A percentile compares a stretch with the other conserved stretches of the same genome.
Evolutionary conservation across 2,113 vertebrate genomes (phyloP).

Genomic region (Lagopus leucura): DNA sequence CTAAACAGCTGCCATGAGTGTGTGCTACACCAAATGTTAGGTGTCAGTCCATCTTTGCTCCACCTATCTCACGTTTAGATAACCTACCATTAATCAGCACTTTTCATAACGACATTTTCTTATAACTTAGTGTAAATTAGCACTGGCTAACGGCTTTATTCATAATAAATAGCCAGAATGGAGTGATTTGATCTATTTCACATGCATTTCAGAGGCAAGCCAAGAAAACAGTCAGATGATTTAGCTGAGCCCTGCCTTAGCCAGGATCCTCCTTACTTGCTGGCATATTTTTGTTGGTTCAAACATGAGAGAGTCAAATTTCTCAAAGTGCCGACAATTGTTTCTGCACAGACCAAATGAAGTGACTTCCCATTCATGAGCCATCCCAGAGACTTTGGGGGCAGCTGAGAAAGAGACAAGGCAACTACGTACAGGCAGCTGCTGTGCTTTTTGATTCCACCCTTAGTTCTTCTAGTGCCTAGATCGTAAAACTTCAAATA

Average conservation of each 20-base stretch:
- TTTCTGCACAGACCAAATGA: background rate
- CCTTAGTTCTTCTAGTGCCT: background rate
- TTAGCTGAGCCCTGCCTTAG: background rate
- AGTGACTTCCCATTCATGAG: background rate
- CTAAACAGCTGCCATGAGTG: background rate
- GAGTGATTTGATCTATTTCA: background rate
- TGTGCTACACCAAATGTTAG: background rate
- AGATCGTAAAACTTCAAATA: background rate
- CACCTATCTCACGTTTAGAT: background rate
- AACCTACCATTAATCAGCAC: background rate
- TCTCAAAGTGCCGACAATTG: background rate
- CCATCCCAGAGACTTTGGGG: background rate
- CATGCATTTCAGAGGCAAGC: background rate
- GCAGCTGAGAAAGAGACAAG: background rate
- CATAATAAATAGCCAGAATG: background rate
- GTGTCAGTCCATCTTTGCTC: background rate
- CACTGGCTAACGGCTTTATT: background rate
- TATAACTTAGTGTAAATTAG: background rate
- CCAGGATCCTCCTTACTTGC: background rate
- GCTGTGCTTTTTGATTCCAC: background rate
- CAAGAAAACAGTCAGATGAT: background rate
- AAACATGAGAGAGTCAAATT: background rate
- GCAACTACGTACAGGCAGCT: background rate
- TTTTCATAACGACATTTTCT: background rate
- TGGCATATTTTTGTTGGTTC: conserved; percentile 17